Evolutionary conservation across 2,888 invertebrate species (phyloP), one percentile per base, ranked within the genome.

Genomic region (Melanophora roralis): DNA sequence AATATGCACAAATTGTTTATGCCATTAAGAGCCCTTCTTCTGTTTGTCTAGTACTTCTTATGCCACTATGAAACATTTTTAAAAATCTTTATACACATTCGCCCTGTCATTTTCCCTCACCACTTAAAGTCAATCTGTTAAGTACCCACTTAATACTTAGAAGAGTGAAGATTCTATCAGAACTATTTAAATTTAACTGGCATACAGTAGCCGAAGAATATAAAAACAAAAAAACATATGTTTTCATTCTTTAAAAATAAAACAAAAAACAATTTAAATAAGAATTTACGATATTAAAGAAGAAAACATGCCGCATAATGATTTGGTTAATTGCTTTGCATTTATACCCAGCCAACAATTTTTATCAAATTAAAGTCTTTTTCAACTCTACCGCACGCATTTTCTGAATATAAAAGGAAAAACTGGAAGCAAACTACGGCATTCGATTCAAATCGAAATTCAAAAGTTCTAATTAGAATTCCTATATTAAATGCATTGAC

Each of bases 131-230:
- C 47, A 53, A 45, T 47, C 38, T 40, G 21, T 62, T 62, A 62
- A 68, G 73, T 49, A 57, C 62, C 4, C 45, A 69, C 73, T 62
- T 74, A 65, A 74, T 51, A n/a, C n/a, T n/a, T n/a, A 21, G 40
- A 11, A 64, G 32, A 74, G 49, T 60, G 45, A 19, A 59, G 23
- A 5, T 38, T 38, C 2, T 34, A 16, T 2, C 21, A 60, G 62
- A 51, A 62, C 60, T 12, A 47, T 40, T 19, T 11, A 38, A n/a
- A 67, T n/a, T 60, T 32, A 75, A 53, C 68, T 75, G 67, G 83
- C 81, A 84, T 65, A 77, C 74, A 74, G 73, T 85, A 83, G 83
- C 87, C 85, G 87, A 87, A 87, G 83, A 82, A 81, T 84, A 85
- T 84, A 83, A 85, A 84, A 82, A 85, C 85, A 84, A 87, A 84